Evolutionary conservation across 2,113 vertebrate species (phyloP).

Genomic region (Penelope pileata): DNA sequence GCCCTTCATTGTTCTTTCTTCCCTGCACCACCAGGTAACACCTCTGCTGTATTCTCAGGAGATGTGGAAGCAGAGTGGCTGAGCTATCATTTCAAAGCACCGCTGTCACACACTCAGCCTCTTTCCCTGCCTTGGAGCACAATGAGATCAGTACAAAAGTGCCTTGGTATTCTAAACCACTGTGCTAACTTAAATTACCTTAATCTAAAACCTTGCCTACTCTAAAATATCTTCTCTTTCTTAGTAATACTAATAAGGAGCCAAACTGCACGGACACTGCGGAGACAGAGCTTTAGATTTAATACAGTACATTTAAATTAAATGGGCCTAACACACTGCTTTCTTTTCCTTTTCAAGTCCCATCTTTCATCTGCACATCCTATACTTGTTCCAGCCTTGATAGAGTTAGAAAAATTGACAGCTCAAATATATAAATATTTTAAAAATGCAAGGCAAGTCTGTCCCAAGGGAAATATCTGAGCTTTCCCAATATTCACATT

Average conservation of each 20-base stretch:
- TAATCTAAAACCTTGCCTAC: background rate
- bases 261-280: background rate
- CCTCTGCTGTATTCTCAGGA: background rate
- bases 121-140: background rate
- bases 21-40: background rate
- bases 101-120: background rate
- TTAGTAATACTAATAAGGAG: background rate
- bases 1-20: background rate
- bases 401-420: background rate
- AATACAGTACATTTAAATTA: background rate
- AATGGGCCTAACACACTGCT: background rate
- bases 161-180: background rate
- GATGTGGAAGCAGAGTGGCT: background rate
- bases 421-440: background rate
- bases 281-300: background rate
- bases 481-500: background rate
- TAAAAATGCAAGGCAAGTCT: background rate
- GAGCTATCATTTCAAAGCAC: background rate
- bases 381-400: background rate
- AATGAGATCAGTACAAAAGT: background rate
- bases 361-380: background rate
- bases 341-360: background rate
- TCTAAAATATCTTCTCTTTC: background rate
- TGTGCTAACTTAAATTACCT: background rate
- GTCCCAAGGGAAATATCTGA: background rate